Conservation (phyloP, 2,888 invertebrate species). For the Allophyes oxyacanthae region DNA sequence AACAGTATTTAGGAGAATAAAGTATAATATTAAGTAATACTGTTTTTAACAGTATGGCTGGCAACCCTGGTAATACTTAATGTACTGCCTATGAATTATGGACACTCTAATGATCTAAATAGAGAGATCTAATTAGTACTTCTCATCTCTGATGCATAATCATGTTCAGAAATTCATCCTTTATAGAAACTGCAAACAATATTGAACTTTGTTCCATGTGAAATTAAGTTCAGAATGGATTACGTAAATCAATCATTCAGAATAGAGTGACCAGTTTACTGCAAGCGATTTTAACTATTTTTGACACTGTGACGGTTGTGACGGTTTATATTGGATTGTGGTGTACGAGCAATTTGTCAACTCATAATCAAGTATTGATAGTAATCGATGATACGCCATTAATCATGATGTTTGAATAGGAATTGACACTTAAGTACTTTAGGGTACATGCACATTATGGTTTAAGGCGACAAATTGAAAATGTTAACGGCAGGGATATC, state of each 20-base stretch:
- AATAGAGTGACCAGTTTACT: not conserved
- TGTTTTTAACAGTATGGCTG: too few relatives aligned
- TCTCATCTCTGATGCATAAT: slow-evolving; percentile 28
- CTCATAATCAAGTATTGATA: slow-evolving; percentile 5
- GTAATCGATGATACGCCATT: slow-evolving; percentile 30
- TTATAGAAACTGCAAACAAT: slow-evolving; percentile 3
- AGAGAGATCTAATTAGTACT: slow-evolving; percentile 39
- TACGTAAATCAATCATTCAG: not conserved
- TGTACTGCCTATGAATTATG: slow-evolving; percentile 39
- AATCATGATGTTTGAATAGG: slow-evolving; percentile 35
- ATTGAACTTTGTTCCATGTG: not conserved
- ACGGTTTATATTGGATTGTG: slow-evolving; percentile 6
- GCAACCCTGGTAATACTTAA: too few relatives aligned
- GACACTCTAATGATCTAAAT: slow-evolving; percentile 36
- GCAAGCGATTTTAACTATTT: slow-evolving; percentile 5
- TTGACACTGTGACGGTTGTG: rapidly evolving
- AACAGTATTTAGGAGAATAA: too few relatives aligned
- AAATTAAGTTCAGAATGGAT: slow-evolving; percentile 1
- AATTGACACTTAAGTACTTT: slow-evolving; percentile 26
- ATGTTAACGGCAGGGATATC: too few relatives aligned
- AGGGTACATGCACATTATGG: not conserved
- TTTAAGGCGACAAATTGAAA: too few relatives aligned
- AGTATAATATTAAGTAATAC: too few relatives aligned
- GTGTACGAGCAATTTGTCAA: too few relatives aligned
- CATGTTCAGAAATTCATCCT: slow-evolving; percentile 5